Base-by-base conservation (phyloP, 2,797 vertebrate genomes). In the Ctenosaura bakeri region DNA sequence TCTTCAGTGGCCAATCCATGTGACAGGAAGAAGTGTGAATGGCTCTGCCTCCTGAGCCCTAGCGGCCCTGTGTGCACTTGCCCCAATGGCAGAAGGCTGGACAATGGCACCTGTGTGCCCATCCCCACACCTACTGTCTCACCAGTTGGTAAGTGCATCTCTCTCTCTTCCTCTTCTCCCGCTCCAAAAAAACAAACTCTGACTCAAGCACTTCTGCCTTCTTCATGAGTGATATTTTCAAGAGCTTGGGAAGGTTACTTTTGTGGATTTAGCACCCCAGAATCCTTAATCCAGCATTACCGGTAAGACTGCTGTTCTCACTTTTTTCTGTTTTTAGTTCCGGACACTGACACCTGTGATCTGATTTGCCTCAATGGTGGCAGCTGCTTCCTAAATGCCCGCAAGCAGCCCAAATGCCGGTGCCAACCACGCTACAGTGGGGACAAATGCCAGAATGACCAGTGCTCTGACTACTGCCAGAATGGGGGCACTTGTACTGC, bases 11-110 rank as follows among this genome's bases (percentile, higher is more conserved):
- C 97, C 82, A 99, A 99, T 96, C 99, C 99, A 5, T 99, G 99
- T 13, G 99, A 99, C 97, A 98, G 98, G 88, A 99, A 99, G 98
- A 99, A 99, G 91, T 99, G 99, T 0, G 99, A 99, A 92, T 99
- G 99, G 99, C 97, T 99, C 69, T 99, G 99, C 95, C 97, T 99
- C 95, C 98, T 99, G 50, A 99, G 98, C 92, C 99, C 99, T 94
- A 99, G 98, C 0, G 99, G 99, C 18, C 98, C 99, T 0, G 98
- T 99, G 87, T 99, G 99, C 94, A 99, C 98, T 88, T 99, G 99
- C 95, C 98, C 99, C 93, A 99, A 99, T 0, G 98, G 98, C 79
- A 98, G 97, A 81, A 97, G 97, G 0, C 97, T 99, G 95, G 98
- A 99, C 96, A 99, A 99, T 0, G 98, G 98, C 96, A 99, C 98